Evolutionary conservation across 2,113 vertebrate species (phyloP), one percentile per base, ranked within the genome.

Genomic region (Gallinago jamesoni): DNA sequence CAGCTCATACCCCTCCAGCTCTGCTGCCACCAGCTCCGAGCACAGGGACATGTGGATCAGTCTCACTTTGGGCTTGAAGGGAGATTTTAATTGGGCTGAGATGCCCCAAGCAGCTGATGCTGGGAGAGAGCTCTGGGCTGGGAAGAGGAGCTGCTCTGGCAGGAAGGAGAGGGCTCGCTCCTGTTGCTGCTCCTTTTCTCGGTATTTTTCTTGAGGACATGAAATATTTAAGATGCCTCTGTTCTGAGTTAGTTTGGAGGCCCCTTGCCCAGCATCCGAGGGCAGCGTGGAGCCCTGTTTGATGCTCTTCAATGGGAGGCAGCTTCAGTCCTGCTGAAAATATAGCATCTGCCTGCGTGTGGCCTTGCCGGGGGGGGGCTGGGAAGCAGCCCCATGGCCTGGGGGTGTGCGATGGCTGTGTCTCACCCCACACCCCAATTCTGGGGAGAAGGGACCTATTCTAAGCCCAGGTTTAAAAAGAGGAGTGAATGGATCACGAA

Each of bases 281-380:
- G 68, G 48, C 81, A 53, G 69, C 0, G 0, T 6, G 50, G 59
- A 74, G 60, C 76, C 53, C 64, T 22, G 52, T 52, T 68, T 35
- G 83, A 57, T 83, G 68, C 69, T 60, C 66, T 90, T 55, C 60
- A 21, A 48, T 22, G 28, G 41, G 19, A 80, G 39, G 79, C 41
- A 81, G 64, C 45, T 67, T 33, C 56, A 67, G 37, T 45, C 47
- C 60, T 52, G 56, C 55, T 2, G 17, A 21, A 59, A 94, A 18
- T 0, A 1, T 11, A 84, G 33, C 2, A 0, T 66, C 53, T 57
- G 22, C 52, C 47, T 31, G 18, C 0, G 1, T n/a, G 50, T 59
- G 79, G 43, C 66, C n/a, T n/a, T 86, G 12, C 41, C 6, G 41
- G 41, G 41, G 41, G 27, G 27, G 43, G 62, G 39, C 43, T 33